A percentile compares a stretch with the other conserved stretches of the same genome.
Evolutionary conservation across 2,888 invertebrate species (phyloP).

Genomic region (Eilema depressum): DNA sequence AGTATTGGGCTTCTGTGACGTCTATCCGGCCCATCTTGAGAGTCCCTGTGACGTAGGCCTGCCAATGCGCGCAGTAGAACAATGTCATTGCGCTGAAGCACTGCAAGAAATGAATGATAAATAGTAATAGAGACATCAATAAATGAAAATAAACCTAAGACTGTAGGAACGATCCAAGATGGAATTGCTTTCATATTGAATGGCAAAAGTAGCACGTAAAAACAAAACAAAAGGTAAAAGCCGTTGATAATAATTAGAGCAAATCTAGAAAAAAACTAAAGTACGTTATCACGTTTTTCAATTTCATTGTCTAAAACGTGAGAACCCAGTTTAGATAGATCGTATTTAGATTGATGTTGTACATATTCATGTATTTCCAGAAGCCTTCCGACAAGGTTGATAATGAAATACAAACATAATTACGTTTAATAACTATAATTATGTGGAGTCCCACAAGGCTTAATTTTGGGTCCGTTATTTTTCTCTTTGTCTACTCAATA

Average conservation of each 20-base stretch:
- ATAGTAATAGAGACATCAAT: background rate
- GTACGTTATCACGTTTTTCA: background rate
- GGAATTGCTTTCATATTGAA: too few relatives aligned
- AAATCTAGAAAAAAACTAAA: background rate
- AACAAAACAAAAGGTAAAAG: background rate
- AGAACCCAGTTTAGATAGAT: background rate
- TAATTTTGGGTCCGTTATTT: background rate
- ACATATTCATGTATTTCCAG: background rate
- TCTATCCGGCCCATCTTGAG: constrained; percentile 96
- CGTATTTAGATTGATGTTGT: background rate
- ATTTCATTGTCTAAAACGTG: background rate
- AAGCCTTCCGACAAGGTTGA: background rate
- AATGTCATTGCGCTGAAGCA: constrained; percentile 97
- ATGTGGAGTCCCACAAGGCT: background rate
- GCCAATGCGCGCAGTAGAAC: constrained; percentile 99
- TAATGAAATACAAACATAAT: background rate
- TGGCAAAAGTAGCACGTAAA: background rate
- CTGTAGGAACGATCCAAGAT: background rate
- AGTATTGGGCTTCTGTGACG: constrained; percentile 99
- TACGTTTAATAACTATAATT: too few relatives aligned
- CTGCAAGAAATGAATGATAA: constrained; percentile 81
- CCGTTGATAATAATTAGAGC: background rate
- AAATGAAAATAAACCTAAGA: background rate
- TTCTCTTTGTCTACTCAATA: background rate
- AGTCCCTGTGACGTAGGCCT: constrained; percentile 99